These are phyloP conservation scores for Drosophila nannoptera DNA, from an alignment of 1,140 invertebrate genomes.

Conservation along the genomic window DNA sequence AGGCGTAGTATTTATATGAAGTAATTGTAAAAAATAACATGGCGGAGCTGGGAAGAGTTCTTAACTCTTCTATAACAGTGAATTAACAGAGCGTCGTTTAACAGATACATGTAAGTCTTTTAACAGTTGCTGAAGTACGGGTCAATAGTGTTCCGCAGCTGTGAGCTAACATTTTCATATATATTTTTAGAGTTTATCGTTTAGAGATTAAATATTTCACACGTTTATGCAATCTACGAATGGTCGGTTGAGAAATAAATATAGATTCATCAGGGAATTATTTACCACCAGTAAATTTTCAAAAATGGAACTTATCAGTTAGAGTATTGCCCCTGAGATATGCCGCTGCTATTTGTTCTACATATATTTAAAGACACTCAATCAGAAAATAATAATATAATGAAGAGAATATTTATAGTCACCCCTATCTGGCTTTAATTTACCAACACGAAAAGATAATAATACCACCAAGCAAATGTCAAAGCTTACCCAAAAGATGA, in stretches of 20 bases:
- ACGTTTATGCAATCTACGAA: too few relatives aligned
- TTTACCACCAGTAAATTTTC: too few relatives aligned
- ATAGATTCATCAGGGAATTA: too few relatives aligned
- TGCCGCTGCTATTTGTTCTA: neutral
- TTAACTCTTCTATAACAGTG: neutral
- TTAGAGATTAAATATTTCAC: too few relatives aligned
- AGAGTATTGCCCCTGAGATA: too few relatives aligned
- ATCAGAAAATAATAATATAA: constrained; percentile 6
- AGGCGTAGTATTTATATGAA: constrained; percentile 8
- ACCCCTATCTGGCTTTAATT: constrained; percentile 33
- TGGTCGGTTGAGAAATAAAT: neutral
- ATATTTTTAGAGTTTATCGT: too few relatives aligned
- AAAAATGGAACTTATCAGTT: too few relatives aligned
- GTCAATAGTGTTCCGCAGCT: constrained; percentile 11
- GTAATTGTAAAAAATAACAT: constrained; percentile 27
- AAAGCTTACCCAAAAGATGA: constrained; percentile 38
- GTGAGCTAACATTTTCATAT: neutral
- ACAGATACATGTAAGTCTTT: neutral
- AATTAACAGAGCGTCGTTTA: neutral
- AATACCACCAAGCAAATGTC: constrained; percentile 27
- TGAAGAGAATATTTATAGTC: constrained; percentile 32
- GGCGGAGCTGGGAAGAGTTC: constrained; percentile 22
- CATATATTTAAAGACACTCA: constrained; percentile 11
- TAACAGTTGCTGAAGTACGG: constrained; percentile 9
- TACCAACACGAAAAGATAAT: constrained; percentile 21